Conservation (phyloP, 2,797 vertebrate genomes). For the Chelmon rostratus region DNA sequence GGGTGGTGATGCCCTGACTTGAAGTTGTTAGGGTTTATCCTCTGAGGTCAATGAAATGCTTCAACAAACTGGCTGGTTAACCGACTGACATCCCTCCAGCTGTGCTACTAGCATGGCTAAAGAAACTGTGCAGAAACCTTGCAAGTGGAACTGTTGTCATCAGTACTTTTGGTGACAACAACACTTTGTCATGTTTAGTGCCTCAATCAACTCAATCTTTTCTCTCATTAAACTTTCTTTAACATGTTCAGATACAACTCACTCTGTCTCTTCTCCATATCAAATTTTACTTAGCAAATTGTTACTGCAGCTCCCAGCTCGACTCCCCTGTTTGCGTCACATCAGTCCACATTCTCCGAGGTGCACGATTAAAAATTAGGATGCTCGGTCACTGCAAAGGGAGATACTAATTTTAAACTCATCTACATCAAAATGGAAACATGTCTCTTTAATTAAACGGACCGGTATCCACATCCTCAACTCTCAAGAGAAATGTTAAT, state of each 20-base stretch:
- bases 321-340: slow-evolving; percentile 33
- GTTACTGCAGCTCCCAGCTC: not conserved
- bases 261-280: not conserved
- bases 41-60: too few species aligned
- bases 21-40: too few species aligned
- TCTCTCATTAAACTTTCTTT: not conserved
- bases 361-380: slow-evolving; percentile 29
- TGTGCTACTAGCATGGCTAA: not conserved
- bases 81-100: too few species aligned
- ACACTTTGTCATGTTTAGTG: not conserved
- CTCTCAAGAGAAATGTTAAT: slow-evolving; percentile 65
- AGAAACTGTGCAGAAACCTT: not conserved
- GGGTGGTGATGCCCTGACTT: too few species aligned
- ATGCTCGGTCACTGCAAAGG: slow-evolving; percentile 23
- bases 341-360: slow-evolving; percentile 18
- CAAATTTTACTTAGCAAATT: not conserved
- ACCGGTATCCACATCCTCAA: slow-evolving; percentile 65
- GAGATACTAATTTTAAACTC: slow-evolving; percentile 71
- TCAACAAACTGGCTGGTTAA: not conserved
- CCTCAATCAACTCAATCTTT: not conserved
- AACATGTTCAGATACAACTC: not conserved
- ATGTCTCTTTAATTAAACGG: slow-evolving; percentile 80
- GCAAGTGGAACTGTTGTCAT: not conserved
- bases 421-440: slow-evolving; percentile 74
- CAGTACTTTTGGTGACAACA: not conserved